Base-by-base conservation (phyloP, 2,797 vertebrate genomes). In the Danio choprae region DNA sequence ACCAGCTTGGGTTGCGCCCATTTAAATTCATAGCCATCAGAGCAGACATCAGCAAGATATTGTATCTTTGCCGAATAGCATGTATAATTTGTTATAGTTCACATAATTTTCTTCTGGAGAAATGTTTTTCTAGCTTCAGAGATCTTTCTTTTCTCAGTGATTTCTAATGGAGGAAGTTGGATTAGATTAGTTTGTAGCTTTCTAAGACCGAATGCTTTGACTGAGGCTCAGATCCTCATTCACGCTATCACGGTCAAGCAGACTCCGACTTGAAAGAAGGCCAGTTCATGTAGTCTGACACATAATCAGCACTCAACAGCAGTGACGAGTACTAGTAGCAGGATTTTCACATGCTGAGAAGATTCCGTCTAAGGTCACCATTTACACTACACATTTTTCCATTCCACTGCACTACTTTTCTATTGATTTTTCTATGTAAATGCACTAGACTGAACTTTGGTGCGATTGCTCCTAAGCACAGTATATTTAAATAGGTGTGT, bases 1-100 rank as follows among this genome's bases (percentile, higher is more conserved):
- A 74, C 85, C 88, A 83, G 69, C 81, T 62, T 74, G 44, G 22
- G 82, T 78, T 86, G 81, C 86, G 84, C 81, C 86, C 80, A 51
- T 44, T 16, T 6, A 67, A 43, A 58, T 58, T 43, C 48, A 36
- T 18, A 22, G 55, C 6, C 36, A 5, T 59, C 29, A 6, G 41
- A 22, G 29, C 29, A 29, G 29, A 29, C 29, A 36, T 71, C 16
- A 12, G 48, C 9, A 8, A 43, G 11, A 77, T 67, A 13, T 41
- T 20, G 20, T 50, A n/a, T 48, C 22, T 77, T 41, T 46, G 11
- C 10, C n/a, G 16, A 68, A 50, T 15, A 13, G 40, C 20, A 18
- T 36, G 8, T 67, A 7, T 38, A 43, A 11, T 51, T 16, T 65
- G 4, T n/a, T 12, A 53, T 64, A 7, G 1, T 11, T 55, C 38